Evolutionary conservation across 2,797 vertebrate species (phyloP).

Genomic region (Acropternis orthonyx): DNA sequence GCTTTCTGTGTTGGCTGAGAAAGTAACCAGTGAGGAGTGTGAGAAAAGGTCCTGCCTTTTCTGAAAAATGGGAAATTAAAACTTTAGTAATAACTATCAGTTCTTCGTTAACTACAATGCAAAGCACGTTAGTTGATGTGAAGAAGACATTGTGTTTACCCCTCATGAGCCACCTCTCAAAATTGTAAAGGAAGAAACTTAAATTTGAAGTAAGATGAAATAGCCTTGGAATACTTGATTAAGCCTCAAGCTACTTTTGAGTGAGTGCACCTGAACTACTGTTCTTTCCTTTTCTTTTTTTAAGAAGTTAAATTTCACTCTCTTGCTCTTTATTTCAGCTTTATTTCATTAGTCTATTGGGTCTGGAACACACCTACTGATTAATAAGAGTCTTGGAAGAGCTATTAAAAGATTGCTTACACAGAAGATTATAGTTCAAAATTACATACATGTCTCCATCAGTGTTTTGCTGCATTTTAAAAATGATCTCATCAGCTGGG

Average conservation of each 20-base stretch:
- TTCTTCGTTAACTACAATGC: not conserved
- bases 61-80: not conserved
- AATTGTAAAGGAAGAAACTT: not conserved
- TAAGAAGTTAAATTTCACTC: not conserved
- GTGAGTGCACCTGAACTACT: not conserved
- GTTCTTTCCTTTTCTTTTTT: not conserved
- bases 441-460: not conserved
- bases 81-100: not conserved
- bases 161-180: not conserved
- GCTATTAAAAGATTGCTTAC: not conserved
- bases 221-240: not conserved
- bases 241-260: not conserved
- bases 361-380: not conserved
- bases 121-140: not conserved
- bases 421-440: not conserved
- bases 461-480: not conserved
- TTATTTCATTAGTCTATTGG: not conserved
- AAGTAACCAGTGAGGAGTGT: not conserved
- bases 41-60: not conserved
- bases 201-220: not conserved
- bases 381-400: not conserved
- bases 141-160: not conserved
- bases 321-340: not conserved
- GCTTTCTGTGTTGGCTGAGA: not conserved
- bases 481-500: not conserved